Percentiles rank a stretch among this genome's conserved stretches.
Evolutionary conservation across 1,140 invertebrate species (phyloP).

Genomic region (Apis mellifera): Amel_HAv3.1 CM009939.2:1670501-1671000

Average conservation of each 20-base stretch:
- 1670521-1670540: neutral
- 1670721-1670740: neutral
- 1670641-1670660: conserved; percentile 42
- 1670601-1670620: conserved; percentile 63
- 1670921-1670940: neutral
- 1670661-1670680: conserved; percentile 54
- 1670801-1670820: neutral
- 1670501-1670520: neutral
- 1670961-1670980: conserved; percentile 17
- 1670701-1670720: conserved; percentile 20
- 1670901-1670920: neutral
- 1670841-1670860: neutral
- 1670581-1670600: conserved; percentile 38
- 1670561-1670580: neutral
- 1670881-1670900: conserved; percentile 5
- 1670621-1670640: conserved; percentile 50
- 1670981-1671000: conserved; percentile 46
- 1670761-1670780: conserved; percentile 23
- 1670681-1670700: conserved; percentile 53
- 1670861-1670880: conserved; percentile 13
- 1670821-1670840: neutral
- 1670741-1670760: conserved; percentile 8
- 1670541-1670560: neutral
- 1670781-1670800: neutral
- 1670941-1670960: conserved; percentile 17